Percentiles rank a stretch among this genome's conserved stretches.
Conservation (phyloP, 1,140 invertebrate genomes). For the Drosophila watanabei region DNA sequence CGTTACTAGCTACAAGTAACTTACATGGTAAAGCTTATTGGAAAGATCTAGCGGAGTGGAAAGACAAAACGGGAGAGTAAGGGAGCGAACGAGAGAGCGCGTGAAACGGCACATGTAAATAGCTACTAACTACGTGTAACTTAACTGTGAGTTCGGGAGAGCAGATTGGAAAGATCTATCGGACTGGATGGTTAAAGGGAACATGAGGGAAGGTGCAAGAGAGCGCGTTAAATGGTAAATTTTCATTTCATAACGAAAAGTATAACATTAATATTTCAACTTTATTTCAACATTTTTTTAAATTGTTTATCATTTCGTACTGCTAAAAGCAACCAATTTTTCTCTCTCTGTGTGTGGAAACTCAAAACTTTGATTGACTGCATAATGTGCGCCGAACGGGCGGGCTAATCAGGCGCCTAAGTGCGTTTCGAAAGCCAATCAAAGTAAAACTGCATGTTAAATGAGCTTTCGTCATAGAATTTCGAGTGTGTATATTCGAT, state of each 20-base stretch:
- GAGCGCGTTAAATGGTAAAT: neutral
- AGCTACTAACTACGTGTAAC: too few species aligned
- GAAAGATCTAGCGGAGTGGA: too few species aligned
- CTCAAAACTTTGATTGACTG: constrained; percentile 28
- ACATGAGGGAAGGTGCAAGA: neutral
- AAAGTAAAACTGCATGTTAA: constrained; percentile 51
- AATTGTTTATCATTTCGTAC: too few species aligned
- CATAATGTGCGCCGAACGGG: constrained; percentile 18
- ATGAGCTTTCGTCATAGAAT: constrained; percentile 43
- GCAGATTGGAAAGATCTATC: neutral
- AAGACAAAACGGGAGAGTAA: too few species aligned
- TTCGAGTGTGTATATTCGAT: constrained; percentile 39
- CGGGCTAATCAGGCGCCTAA: constrained; percentile 39
- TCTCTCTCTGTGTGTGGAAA: neutral
- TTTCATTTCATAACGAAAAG: too few species aligned
- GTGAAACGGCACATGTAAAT: too few species aligned
- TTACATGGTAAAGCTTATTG: too few species aligned
- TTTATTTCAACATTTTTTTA: too few species aligned
- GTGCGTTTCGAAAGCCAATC: constrained; percentile 46
- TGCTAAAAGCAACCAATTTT: too few species aligned
- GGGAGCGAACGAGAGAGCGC: too few species aligned
- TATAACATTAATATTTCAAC: too few species aligned
- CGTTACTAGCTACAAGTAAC: too few species aligned
- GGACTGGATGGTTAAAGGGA: neutral
- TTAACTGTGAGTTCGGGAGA: neutral